Base-by-base conservation (phyloP, 1,140 invertebrate genomes). In the Drosophila lowei region DNA sequence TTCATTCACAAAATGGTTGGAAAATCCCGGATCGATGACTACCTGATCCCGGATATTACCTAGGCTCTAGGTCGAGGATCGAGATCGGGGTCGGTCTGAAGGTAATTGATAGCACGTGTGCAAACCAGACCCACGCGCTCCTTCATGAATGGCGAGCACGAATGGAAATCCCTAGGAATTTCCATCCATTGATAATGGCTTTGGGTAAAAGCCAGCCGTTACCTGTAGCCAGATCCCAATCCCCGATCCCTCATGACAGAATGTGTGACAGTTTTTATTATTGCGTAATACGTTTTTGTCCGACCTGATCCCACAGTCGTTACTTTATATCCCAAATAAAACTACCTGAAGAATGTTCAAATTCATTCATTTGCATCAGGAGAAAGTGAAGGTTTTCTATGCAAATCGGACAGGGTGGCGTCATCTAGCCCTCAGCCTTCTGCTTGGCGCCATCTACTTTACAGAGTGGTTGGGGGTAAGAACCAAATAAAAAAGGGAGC, bases 21-120 rank as follows among this genome's bases (percentile, higher is more conserved):
- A 54, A 84, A 84, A 54, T 44, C 80, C 76, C 61, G 1, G 9
- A 18, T 21, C 6, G 6, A 25, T 59, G n/a, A 9, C 50, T 72
- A 76, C 72, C 72, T 79, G 65, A 34, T 42, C 18, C 15, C 6
- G 52, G 21, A 15, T 50, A 28, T 34, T 53, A 53, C 50, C 50
- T 53, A 53, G 58, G 47, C 25, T 43, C 34, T 38, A 5, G 34
- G 11, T 38, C 9, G 49, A 50, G 53, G 8, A 30, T 25, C 16
- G 8, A 2, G 6, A 5, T 2, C 2, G 41, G 28, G 43, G 23
- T 13, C 48, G 11, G 34, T 13, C 11, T 38, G 11, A 38, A 57
- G 67, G 73, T 86, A 86, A 86, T 86, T 68, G 70, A 71, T 28
- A 86, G 81, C 81, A 86, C 62, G 79, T 86, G 81, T 86, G 59